These are phyloP conservation scores for Phymatocera aterrima DNA, from an alignment of 2,888 invertebrate species.

Conservation along the genomic window DNA sequence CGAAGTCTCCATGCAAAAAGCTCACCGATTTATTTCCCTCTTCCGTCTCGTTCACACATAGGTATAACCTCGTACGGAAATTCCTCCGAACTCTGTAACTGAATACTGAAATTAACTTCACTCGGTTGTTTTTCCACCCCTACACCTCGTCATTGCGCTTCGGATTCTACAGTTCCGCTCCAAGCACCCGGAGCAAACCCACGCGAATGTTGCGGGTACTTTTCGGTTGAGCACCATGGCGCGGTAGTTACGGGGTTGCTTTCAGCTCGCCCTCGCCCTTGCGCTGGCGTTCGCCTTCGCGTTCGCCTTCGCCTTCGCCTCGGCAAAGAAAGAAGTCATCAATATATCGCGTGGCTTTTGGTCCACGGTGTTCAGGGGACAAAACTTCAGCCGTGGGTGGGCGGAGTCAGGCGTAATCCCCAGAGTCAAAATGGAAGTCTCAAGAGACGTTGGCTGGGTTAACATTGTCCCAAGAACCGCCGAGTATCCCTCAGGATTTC, in stretches of 20 bases:
- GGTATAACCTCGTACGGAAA: too few species aligned
- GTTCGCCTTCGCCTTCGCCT: slow-evolving; percentile 28
- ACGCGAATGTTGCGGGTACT: slow-evolving; percentile 11
- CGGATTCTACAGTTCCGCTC: not conserved
- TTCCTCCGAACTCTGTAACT: too few species aligned
- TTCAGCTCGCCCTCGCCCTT: not conserved
- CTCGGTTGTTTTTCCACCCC: too few species aligned
- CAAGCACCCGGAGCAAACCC: not conserved
- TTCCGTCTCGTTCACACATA: too few species aligned
- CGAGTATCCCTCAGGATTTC: slow-evolving; percentile 33
- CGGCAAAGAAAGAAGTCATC: slow-evolving; percentile 68
- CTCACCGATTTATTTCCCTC: not conserved
- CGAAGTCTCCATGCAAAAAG: too few species aligned
- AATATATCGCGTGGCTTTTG: slow-evolving; percentile 63
- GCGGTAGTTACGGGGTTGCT: slow-evolving; percentile 7
- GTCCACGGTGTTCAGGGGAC: slow-evolving; percentile 53
- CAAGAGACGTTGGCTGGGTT: slow-evolving; percentile 66
- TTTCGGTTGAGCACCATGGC: not conserved
- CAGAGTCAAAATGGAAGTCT: slow-evolving; percentile 75
- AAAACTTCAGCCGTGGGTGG: slow-evolving; percentile 66
- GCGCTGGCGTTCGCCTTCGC: not conserved
- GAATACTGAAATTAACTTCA: too few species aligned
- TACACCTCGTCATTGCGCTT: not conserved
- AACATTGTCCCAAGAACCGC: slow-evolving; percentile 56
- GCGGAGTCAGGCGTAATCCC: slow-evolving; percentile 75